A percentile compares a stretch with the other conserved stretches of the same genome.
Evolutionary conservation across 1,140 invertebrate genomes (phyloP).

Genomic region (Macrobrachium rosenbergii): DNA sequence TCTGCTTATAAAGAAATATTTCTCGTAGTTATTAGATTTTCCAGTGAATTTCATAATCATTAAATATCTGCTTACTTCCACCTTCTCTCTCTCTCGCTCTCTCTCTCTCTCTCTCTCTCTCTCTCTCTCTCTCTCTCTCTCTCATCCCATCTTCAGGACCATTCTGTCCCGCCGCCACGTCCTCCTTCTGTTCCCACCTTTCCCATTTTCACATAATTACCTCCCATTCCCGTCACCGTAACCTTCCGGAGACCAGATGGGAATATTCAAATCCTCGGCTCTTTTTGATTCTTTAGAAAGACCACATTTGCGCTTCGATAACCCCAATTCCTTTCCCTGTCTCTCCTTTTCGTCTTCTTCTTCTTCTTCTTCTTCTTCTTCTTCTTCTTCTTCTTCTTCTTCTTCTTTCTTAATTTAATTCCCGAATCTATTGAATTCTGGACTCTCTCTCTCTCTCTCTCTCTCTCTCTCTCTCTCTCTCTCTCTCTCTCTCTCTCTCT

Average conservation of each 20-base stretch:
- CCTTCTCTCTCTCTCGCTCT: not conserved
- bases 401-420: not conserved
- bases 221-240: no score
- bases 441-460: no score
- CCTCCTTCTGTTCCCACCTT: not conserved
- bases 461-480: no score
- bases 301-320: not conserved
- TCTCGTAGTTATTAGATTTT: no score
- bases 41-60: no score
- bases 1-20: no score
- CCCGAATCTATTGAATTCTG: no score
- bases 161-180: not conserved
- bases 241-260: no score
- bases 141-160: no score
- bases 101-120: not conserved
- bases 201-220: not conserved
- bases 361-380: not conserved
- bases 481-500: rapidly evolving
- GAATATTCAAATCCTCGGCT: not conserved
- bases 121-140: not conserved
- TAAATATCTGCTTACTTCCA: no score
- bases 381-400: not conserved
- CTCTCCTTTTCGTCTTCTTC: not conserved
- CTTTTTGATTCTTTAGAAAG: not conserved
- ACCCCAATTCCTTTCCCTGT: not conserved